Base-by-base conservation (phyloP, 2,113 vertebrate genomes). In the Cololabis saira region DNA sequence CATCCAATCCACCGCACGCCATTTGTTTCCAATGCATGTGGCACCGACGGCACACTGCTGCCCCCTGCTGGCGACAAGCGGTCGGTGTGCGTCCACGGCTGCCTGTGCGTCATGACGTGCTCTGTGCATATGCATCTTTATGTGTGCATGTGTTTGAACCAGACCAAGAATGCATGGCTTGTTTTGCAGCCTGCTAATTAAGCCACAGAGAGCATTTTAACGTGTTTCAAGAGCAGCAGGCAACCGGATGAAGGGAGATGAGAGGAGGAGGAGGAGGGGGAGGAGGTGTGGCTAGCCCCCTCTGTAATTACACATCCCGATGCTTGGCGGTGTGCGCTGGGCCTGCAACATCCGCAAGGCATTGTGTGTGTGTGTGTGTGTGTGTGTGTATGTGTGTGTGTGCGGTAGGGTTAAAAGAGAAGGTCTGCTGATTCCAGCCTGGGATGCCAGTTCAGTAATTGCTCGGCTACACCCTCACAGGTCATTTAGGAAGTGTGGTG, bases 111-210 rank as follows among this genome's bases (percentile, higher is more conserved):
- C 67, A 60, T 67, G 64, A n/a, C 49, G 12, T 7, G 41, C 43
- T 52, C 30, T 48, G 43, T 30, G 41, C 42, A 55, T 58, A 37
- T 60, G 50, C 47, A 43, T 52, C 63, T 76, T 58, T 18, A 21
- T 16, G 49, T 61, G 76, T 53, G 58, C 58, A 55, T 63, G 82
- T 84, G 78, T 61, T 69, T 53, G 80, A 80, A 76, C 73, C 72
- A 71, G 81, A 74, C 74, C 79, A 91, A 91, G 91, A 93, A 93
- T 91, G 92, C 87, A 54, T 44, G 67, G 84, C 81, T 91, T 89
- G 90, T 89, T 90, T 84, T 88, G 84, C 83, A 90, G 89, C 78
- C 87, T 81, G 87, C 90, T 92, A 91, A 94, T 94, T 93, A 94
- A 92, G 88, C 87, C 83, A 61, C 76, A 82, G 83, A 86, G 80